Conservation (phyloP, 2,888 invertebrate species). For the Iselma pallidipennis region DNA sequence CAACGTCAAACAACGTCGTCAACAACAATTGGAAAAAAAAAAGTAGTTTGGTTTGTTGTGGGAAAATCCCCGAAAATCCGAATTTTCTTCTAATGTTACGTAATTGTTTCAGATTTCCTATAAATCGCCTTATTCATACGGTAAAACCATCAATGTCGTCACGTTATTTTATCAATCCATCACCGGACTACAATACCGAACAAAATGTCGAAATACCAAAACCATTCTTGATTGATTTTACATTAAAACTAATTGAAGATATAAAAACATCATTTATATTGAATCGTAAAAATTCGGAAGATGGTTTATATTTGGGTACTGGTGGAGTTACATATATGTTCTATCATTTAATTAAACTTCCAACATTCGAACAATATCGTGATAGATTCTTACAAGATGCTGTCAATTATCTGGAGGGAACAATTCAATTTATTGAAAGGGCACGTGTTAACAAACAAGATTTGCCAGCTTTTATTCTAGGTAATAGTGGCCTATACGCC, state of each 20-base stretch:
- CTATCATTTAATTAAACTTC: conserved; percentile 66
- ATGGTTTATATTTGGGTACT: conserved; percentile 71
- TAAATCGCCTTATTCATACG: not conserved
- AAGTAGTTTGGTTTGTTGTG: not conserved
- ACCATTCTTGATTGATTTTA: conserved; percentile 6
- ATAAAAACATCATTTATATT: conserved; percentile 49
- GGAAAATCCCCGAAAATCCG: not conserved
- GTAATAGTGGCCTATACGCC: conserved; percentile 77
- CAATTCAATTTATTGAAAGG: conserved; percentile 60
- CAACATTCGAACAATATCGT: conserved; percentile 56
- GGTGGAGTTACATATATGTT: conserved; percentile 78
- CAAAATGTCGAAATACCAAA: conserved; percentile 26
- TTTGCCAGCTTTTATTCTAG: conserved; percentile 74
- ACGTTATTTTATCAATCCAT: conserved; percentile 39
- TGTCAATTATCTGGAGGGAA: conserved; percentile 65
- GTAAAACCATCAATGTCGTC: conserved; percentile 8
- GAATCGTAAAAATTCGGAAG: conserved; percentile 54
- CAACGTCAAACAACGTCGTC: too few relatives aligned
- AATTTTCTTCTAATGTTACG: conserved; percentile 6
- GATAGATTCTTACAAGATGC: conserved; percentile 62
- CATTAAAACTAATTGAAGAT: conserved; percentile 32
- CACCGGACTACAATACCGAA: conserved; percentile 32
- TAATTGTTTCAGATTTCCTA: conserved; percentile 3
- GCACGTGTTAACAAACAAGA: conserved; percentile 59
- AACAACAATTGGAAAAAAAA: not conserved